These are phyloP conservation scores for Triops cancriformis DNA, from an alignment of 1,140 invertebrate species.

Conservation along the genomic window DNA sequence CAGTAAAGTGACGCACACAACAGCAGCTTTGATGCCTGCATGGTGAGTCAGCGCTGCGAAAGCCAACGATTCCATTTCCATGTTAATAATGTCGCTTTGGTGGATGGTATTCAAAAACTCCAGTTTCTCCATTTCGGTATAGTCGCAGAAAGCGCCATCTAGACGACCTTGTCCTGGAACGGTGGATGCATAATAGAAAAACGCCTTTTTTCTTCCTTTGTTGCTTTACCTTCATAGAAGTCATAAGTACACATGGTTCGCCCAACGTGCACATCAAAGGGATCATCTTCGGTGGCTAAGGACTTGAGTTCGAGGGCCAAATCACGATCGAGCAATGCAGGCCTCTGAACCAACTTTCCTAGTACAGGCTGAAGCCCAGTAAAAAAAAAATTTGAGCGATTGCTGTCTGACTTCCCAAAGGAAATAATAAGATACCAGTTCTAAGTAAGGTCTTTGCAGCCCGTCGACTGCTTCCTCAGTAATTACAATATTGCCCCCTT, in stretches of 20 bases:
- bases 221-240: conserved; percentile 82
- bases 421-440: conserved; percentile 46
- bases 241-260: conserved; percentile 94
- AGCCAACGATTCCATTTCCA: conserved; percentile 93
- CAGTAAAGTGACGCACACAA: conserved; percentile 87
- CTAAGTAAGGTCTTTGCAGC: conserved; percentile 56
- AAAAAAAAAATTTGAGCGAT: conserved; percentile 15
- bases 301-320: conserved; percentile 67
- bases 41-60: conserved; percentile 90
- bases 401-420: not conserved
- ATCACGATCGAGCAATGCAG: conserved; percentile 69
- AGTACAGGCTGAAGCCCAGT: conserved; percentile 64
- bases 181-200: not conserved
- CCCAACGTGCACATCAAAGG: conserved; percentile 76
- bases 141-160: conserved; percentile 96
- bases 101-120: conserved; percentile 70
- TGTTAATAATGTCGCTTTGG: conserved; percentile 77
- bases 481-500: conserved; percentile 79
- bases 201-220: not conserved
- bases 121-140: conserved; percentile 79
- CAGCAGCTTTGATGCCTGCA: conserved; percentile 84
- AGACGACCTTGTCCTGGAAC: conserved; percentile 70
- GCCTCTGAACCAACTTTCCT: conserved; percentile 71
- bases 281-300: conserved; percentile 58
- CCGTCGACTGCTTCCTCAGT: conserved; percentile 79